phyloP scores from a whole-genome alignment of 2,797 vertebrate genomes.

The Argentina silus region DNA sequence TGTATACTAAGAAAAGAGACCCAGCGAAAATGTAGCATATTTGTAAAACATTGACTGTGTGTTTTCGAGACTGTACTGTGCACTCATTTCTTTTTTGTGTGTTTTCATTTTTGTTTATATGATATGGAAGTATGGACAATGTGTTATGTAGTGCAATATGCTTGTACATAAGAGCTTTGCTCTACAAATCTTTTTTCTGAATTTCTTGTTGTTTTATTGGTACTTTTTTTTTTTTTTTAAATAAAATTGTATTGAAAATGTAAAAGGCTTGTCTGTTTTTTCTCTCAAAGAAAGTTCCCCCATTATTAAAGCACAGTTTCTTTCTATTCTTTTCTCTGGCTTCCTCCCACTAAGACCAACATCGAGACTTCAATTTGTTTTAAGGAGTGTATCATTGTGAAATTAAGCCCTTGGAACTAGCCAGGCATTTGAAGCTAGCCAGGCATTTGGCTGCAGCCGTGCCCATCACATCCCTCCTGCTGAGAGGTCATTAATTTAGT shows the following conservation, averaged over 20 bases:
- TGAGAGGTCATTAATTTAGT: constrained; percentile 69
- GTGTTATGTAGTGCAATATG: constrained; percentile 87
- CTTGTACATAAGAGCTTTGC: constrained; percentile 87
- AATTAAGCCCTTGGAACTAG: constrained; percentile 52
- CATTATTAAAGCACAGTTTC: constrained; percentile 24
- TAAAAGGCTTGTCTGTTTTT: constrained; percentile 23
- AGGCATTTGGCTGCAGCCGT: constrained; percentile 61
- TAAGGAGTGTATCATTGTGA: constrained; percentile 42
- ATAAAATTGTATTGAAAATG: constrained; percentile 82
- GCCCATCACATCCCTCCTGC: constrained; percentile 65
- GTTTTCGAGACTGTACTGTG: constrained; percentile 86
- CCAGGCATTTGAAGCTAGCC: constrained; percentile 53
- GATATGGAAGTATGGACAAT: constrained; percentile 81
- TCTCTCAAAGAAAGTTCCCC: not conserved
- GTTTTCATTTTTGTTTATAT: constrained; percentile 72
- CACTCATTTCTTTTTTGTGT: constrained; percentile 79
- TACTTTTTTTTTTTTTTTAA: constrained; percentile 84
- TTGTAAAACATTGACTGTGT: constrained; percentile 87
- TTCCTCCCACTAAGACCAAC: constrained; percentile 24
- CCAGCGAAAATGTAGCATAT: constrained; percentile 88
- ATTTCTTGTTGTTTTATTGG: constrained; percentile 81
- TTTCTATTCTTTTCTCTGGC: constrained; percentile 25
- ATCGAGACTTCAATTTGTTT: constrained; percentile 30
- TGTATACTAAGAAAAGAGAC: constrained; percentile 84
- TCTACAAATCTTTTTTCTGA: constrained; percentile 79